Base-by-base conservation (phyloP, 2,888 invertebrate genomes). In the Scrobipalpa costella region DNA sequence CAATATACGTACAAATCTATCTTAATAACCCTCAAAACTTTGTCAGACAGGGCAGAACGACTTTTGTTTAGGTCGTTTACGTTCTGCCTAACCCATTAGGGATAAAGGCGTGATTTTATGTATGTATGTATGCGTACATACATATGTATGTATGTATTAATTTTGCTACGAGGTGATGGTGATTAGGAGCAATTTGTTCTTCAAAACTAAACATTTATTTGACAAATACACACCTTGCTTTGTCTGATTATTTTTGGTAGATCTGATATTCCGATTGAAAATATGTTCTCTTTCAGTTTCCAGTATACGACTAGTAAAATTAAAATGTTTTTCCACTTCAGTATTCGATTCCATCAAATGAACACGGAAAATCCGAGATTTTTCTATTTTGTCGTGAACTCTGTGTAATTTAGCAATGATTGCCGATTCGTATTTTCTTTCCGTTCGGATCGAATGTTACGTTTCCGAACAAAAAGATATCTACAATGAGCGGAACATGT, bases 341-440 rank as follows among this genome's bases (percentile, higher is more conserved):
- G 15, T 44, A 44, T 44, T 44, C 44, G 44, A 44, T 44, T 44
- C 44, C 44, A 44, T 44, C 19, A 49, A 49, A 49, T 49, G 49
- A 49, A 49, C 49, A 19, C 49, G 49, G 19, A 49, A 49, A 49
- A 49, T 49, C 49, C 49, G 19, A 19, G 11, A 19, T n/a, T 49
- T 49, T 49, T 49, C 19, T 19, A 49, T 49, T 49, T 19, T 44
- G 44, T 44, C 49, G 49, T 19, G 49, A 49, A 49, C 49, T 17
- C 44, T 44, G 44, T 44, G 44, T 44, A 44, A 44, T 44, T 44
- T n/a, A 44, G 44, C 44, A 44, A n/a, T 44, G 44, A 44, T 44
- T 44, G n/a, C 44, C 44, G 15, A 44, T 44, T 44, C 44, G 44
- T 44, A 15, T 15, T 44, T 44, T 15, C 44, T 7, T 44, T 44